These are phyloP conservation scores for Bubo scandiacus DNA, from an alignment of 2,113 vertebrate species.

Conservation along the genomic window DNA sequence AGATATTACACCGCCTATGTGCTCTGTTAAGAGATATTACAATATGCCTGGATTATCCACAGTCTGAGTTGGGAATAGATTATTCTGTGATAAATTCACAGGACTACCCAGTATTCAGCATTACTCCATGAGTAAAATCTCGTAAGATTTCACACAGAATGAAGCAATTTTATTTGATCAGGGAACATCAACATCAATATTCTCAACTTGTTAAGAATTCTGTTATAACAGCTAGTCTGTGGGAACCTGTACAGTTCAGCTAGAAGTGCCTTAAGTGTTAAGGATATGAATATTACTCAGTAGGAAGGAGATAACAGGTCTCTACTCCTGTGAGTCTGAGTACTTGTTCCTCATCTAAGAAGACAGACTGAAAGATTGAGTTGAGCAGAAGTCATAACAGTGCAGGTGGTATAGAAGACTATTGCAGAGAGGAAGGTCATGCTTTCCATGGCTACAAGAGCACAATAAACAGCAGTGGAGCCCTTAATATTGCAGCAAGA, in stretches of 20 bases:
- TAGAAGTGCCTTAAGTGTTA: not conserved
- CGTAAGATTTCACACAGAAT: not conserved
- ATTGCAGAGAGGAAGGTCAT: not conserved
- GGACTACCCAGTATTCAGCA: not conserved
- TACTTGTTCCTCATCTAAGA: not conserved
- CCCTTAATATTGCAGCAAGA: not conserved
- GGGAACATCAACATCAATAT: not conserved
- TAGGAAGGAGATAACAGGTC: not conserved
- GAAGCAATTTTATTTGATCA: not conserved
- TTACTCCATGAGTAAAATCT: not conserved
- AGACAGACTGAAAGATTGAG: not conserved
- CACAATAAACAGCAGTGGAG: not conserved
- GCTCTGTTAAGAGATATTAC: not conserved
- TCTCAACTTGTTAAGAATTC: not conserved
- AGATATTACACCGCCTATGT: not conserved
- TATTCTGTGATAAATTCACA: not conserved
- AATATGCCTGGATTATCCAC: not conserved
- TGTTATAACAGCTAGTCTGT: not conserved
- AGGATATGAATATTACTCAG: not conserved
- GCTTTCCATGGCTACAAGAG: fast-evolving
- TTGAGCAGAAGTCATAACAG: not conserved
- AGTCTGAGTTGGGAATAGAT: not conserved
- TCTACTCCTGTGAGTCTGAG: not conserved
- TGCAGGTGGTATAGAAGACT: not conserved
- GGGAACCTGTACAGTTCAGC: not conserved